Percentiles rank a stretch among this genome's conserved stretches.
These are phyloP conservation scores for Spea bombifrons DNA, from an alignment of 2,113 vertebrate genomes.

Conservation along the genomic window DNA sequence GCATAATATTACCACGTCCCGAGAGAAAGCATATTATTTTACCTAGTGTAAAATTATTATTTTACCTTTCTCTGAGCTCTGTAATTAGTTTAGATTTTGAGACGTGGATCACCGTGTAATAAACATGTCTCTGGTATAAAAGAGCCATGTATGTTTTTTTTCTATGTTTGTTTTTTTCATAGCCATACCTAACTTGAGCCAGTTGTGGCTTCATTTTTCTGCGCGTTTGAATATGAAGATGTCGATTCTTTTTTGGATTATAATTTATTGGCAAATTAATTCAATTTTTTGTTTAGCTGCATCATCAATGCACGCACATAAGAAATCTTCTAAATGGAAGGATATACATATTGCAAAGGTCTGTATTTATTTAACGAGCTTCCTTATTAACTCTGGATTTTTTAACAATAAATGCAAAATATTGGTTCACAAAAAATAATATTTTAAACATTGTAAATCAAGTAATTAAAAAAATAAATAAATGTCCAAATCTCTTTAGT, in stretches of 20 bases:
- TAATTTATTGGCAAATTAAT: constrained; percentile 50
- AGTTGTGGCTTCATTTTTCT: constrained; percentile 2
- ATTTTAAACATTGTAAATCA: no score
- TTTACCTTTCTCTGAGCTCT: constrained; percentile 57
- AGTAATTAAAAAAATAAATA: no score
- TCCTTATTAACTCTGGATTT: no score
- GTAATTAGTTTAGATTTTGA: constrained; percentile 57
- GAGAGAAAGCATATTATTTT: constrained; percentile 1
- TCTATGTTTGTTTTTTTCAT: not conserved
- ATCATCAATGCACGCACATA: constrained; percentile 48
- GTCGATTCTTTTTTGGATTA: constrained; percentile 50
- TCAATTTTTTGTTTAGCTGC: constrained; percentile 51
- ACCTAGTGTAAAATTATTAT: not conserved
- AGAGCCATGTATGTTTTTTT: constrained; percentile 31
- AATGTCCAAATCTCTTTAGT: no score
- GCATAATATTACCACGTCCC: no score
- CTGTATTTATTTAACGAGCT: constrained; percentile 38
- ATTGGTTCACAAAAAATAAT: no score
- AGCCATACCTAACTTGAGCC: not conserved
- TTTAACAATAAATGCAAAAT: no score
- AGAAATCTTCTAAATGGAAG: constrained; percentile 51
- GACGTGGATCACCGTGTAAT: constrained; percentile 62
- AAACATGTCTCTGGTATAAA: constrained; percentile 59
- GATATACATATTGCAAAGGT: constrained; percentile 60
- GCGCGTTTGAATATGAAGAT: constrained; percentile 54